Conservation (phyloP, 2,888 invertebrate genomes). For the Venusia cambrica region DNA sequence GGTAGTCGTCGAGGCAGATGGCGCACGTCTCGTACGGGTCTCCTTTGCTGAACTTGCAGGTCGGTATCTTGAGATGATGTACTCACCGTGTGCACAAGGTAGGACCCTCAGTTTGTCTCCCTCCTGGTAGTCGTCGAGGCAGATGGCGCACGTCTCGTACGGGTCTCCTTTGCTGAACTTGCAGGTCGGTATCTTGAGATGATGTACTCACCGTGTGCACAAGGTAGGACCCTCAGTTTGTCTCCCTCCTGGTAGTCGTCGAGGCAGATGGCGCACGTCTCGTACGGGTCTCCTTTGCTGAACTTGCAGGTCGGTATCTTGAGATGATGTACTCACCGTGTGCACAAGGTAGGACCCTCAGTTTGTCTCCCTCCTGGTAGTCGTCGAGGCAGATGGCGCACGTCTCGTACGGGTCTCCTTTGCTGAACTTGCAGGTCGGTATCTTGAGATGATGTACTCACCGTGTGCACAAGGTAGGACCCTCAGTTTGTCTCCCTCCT, state of each 20-base stretch:
- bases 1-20: conserved; percentile 98
- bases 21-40: conserved; percentile 99
- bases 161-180: conserved; percentile 95
- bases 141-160: conserved; percentile 99
- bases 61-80: too few relatives aligned
- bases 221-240: conserved; percentile 95
- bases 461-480: conserved; percentile 98
- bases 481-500: conserved; percentile 95
- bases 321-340: conserved; percentile 95
- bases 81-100: conserved; percentile 95
- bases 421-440: too few relatives aligned
- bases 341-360: conserved; percentile 95
- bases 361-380: conserved; percentile 96
- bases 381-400: conserved; percentile 99
- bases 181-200: too few relatives aligned
- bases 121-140: conserved; percentile 97
- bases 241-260: conserved; percentile 98
- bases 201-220: conserved; percentile 94
- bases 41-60: conserved; percentile 94
- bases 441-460: too few relatives aligned
- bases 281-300: conserved; percentile 96
- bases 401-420: conserved; percentile 96
- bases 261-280: conserved; percentile 98
- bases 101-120: conserved; percentile 96
- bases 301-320: too few relatives aligned